phyloP scores from a whole-genome alignment of 2,888 invertebrate species.

The Drosophila neonasuta region DNA sequence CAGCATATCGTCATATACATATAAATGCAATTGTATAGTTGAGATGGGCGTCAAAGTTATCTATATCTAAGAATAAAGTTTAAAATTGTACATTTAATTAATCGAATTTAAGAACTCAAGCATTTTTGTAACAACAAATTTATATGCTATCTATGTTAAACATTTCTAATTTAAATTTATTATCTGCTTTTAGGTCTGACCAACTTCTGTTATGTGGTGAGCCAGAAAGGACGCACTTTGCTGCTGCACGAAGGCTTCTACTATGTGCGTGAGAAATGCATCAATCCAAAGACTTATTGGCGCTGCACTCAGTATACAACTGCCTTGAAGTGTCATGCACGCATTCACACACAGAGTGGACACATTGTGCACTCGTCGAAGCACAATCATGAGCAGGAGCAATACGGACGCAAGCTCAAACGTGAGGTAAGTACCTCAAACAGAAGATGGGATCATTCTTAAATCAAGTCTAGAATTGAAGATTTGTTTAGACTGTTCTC shows the following conservation, averaged over 20 bases:
- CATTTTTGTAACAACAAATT: neutral
- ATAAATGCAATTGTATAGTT: conserved; percentile 35
- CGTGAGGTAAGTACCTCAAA: neutral
- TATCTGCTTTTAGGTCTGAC: conserved; percentile 16
- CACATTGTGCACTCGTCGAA: conserved; percentile 72
- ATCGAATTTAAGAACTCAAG: neutral
- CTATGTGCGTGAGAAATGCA: conserved; percentile 80
- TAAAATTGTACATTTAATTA: conserved; percentile 16
- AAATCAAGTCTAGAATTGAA: no score
- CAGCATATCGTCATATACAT: conserved; percentile 43
- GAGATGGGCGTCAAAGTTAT: conserved; percentile 18
- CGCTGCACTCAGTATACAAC: conserved; percentile 82
- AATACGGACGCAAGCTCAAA: conserved; percentile 34
- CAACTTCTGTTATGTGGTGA: conserved; percentile 62
- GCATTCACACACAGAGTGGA: conserved; percentile 78
- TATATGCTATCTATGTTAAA: neutral
- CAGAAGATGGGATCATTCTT: neutral
- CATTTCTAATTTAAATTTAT: neutral
- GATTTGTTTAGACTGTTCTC: no score
- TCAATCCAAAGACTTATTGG: conserved; percentile 81
- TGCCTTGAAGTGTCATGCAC: conserved; percentile 77
- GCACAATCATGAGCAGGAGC: conserved; percentile 75
- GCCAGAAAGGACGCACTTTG: conserved; percentile 81
- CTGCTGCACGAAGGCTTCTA: conserved; percentile 75
- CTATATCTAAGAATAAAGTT: conserved; percentile 20